These are phyloP conservation scores for Tringa solitaria DNA, from an alignment of 2,113 vertebrate genomes.

Conservation along the genomic window DNA sequence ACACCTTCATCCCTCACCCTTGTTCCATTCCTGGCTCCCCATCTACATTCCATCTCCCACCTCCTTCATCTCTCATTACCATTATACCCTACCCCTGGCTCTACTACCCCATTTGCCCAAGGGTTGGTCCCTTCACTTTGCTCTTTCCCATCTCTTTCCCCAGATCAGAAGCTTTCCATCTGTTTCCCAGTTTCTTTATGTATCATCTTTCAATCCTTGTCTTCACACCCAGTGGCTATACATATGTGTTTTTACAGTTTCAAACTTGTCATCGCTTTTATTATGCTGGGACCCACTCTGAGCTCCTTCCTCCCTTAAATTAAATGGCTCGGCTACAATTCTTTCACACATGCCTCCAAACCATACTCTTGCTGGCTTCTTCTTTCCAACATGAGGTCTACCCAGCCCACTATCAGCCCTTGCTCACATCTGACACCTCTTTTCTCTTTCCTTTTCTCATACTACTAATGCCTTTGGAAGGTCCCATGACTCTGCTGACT, in stretches of 20 bases:
- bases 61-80: background rate
- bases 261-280: background rate
- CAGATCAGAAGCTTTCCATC: background rate
- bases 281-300: background rate
- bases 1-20: background rate
- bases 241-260: background rate
- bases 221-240: background rate
- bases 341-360: background rate
- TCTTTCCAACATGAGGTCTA: background rate
- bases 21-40: background rate
- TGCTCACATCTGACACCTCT: background rate
- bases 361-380: background rate
- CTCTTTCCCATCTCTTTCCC: background rate
- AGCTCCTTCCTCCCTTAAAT: background rate
- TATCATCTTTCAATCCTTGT: background rate
- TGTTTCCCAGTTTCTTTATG: background rate
- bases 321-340: background rate
- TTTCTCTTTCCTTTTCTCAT: background rate
- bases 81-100: background rate
- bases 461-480: background rate
- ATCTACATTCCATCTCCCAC: accelerated
- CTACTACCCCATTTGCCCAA: background rate
- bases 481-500: background rate
- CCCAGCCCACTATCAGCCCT: background rate
- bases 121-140: background rate